A percentile compares a stretch with the other conserved stretches of the same genome.
These are phyloP conservation scores for Pterocles burchelli DNA, from an alignment of 2,113 vertebrate species.

Conservation along the genomic window DNA sequence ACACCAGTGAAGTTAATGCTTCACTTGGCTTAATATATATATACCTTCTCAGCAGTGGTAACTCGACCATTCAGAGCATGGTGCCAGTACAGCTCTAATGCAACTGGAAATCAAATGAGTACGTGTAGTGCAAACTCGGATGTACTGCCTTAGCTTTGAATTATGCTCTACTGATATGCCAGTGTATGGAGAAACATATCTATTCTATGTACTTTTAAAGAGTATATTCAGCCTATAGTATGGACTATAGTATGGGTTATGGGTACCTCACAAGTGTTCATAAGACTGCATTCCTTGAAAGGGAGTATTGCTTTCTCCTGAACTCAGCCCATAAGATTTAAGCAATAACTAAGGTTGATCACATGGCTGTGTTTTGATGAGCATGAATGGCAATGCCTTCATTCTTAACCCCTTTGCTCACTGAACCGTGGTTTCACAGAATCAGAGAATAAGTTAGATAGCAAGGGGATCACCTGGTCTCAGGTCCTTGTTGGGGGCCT, in stretches of 20 bases:
- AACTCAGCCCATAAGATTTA: background rate
- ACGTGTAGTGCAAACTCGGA: background rate
- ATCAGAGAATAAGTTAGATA: background rate
- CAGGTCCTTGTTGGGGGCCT: background rate
- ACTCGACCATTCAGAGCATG: background rate
- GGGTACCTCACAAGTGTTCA: background rate
- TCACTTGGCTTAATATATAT: background rate
- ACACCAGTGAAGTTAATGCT: background rate
- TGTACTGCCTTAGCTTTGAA: background rate
- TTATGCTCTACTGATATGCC: background rate
- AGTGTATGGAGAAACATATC: background rate
- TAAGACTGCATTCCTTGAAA: background rate
- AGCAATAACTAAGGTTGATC: background rate
- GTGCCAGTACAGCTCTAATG: background rate
- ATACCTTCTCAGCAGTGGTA: background rate
- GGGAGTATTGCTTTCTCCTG: background rate
- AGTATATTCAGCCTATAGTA: background rate
- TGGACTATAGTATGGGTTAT: background rate
- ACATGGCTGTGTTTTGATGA: background rate
- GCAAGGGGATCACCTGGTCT: background rate
- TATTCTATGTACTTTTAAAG: background rate
- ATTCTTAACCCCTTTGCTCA: background rate
- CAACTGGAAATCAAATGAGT: background rate
- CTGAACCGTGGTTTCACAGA: background rate
- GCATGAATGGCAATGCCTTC: background rate